Evolutionary conservation across 2,113 vertebrate genomes (phyloP), one percentile per base, ranked within the genome.

Genomic region (Ardeotis arabs): DNA sequence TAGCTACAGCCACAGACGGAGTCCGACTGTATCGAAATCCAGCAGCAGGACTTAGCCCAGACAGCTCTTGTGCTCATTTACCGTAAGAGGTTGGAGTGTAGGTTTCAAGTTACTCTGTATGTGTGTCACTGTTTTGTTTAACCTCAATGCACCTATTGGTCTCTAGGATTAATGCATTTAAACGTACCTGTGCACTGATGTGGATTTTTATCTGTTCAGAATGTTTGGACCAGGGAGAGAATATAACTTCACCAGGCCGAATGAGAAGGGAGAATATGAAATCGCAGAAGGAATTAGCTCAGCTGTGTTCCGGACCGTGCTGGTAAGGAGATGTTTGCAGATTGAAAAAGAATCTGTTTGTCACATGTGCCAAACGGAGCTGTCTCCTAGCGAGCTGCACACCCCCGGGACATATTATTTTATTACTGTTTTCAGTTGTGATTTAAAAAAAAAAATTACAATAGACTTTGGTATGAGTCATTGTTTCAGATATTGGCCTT

Each of bases 221-320:
- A 99, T 99, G 98, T 99, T 99, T 92, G 98, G 98, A 44, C 98
- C 98, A 19, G 98, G 98, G 90, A 98, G 98, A 77, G 98, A 99
- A 47, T 98, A 98, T 63, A 98, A 98, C 67, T 98, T 99, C 97
- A 98, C 98, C 1, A 94, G 98, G 90, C 98, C 98, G 21, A 99
- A 98, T 5, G 98, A 98, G 31, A 98, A 99, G 92, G 98, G 98
- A 13, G 98, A 99, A 75, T 99, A 98, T 18, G 98, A 98, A 91
- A 98, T 98, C 1, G 98, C 98, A 0, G 98, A 98, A 37, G 98
- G 98, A 44, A 98, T 99, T 85, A 98, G 98, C 29, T 98, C 98
- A 0, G 97, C 98, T 7, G 98, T 99, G 59, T 99, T 99, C 93
- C 97, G 98, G n/a, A 98, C 98, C 0, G 97, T 98, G 74, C 97